A percentile compares a stretch with the other conserved stretches of the same genome.
These are phyloP conservation scores for Shinisaurus crocodilurus DNA, from an alignment of 2,113 vertebrate genomes.

Conservation along the genomic window DNA sequence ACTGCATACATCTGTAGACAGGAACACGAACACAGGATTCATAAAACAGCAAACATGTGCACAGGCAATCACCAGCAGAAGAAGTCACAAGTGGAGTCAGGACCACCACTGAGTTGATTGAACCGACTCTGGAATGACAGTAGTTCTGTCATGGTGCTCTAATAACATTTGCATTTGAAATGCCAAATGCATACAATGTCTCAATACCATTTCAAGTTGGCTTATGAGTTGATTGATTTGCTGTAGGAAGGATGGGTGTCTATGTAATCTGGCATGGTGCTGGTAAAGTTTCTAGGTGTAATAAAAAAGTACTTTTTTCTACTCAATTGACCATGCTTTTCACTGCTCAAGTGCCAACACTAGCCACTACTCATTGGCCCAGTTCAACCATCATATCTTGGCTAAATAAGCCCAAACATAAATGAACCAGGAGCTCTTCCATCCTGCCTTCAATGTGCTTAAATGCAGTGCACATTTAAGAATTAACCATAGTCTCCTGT, in stretches of 20 bases:
- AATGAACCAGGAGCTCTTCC: not conserved
- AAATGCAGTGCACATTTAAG: not conserved
- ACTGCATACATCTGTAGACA: not conserved
- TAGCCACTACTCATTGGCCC: not conserved
- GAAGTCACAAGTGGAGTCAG: not conserved
- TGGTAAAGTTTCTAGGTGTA: not conserved
- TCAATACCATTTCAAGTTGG: not conserved
- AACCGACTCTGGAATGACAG: not conserved
- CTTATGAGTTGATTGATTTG: not conserved
- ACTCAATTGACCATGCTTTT: not conserved
- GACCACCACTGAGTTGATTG: not conserved
- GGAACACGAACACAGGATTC: not conserved
- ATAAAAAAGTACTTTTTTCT: not conserved
- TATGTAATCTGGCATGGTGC: not conserved
- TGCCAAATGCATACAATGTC: not conserved
- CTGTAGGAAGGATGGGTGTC: not conserved
- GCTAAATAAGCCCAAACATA: not conserved
- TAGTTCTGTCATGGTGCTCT: not conserved
- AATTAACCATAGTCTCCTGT: not conserved
- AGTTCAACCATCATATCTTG: not conserved
- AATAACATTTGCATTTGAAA: not conserved
- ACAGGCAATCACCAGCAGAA: not conserved
- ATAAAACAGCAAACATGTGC: not conserved
- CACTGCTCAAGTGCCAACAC: not conserved
- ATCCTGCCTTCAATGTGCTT: not conserved